Base-by-base conservation (phyloP, 2,797 vertebrate genomes). In the Trachurus trachurus region DNA sequence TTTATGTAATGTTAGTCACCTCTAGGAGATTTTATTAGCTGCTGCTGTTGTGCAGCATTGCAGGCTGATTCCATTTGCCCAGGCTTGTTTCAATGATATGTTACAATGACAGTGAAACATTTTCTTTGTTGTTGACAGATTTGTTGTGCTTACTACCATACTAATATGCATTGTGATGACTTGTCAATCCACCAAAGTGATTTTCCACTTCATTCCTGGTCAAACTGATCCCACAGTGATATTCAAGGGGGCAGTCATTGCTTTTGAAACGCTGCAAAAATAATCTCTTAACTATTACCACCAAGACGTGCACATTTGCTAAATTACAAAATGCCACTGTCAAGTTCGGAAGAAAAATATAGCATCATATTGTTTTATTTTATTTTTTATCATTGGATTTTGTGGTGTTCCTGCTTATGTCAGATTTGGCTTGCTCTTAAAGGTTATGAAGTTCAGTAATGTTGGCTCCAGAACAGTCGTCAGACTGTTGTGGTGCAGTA, bases 131-230 rank as follows among this genome's bases (percentile, higher is more conserved):
- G 59, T 57, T 64, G 63, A 69, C 68, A 9, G 21, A 50, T 63
- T 74, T 82, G 31, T 16, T 16, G 19, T 67, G 57, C 21, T 63
- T 44, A 58, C 34, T 37, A 37, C 34, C 34, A 37, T 37, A 37
- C 34, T 37, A 40, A 19, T 77, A 66, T 74, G 61, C 54, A 81
- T 66, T 29, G 0, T 61, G 26, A 63, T 71, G 52, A 49, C 39
- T 54, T 6, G 50, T 59, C 21, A 58, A 56, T 66, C 16, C 15
- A 7, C 17, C 13, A 21, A 62, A 60, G 40, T 66, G 73, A 53
- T 88, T 78, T 78, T 79, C 66, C 40, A 29, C 52, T 80, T 78
- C 26, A 39, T 71, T 81, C 61, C 9, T 54, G 75, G 71, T 70
- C 45, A 74, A 83, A 78, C 70, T 42, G 34, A 82, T 84, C 60